Evolutionary conservation across 2,888 invertebrate species (phyloP), one percentile per base, ranked within the genome.

Genomic region (Ophion costatus): DNA sequence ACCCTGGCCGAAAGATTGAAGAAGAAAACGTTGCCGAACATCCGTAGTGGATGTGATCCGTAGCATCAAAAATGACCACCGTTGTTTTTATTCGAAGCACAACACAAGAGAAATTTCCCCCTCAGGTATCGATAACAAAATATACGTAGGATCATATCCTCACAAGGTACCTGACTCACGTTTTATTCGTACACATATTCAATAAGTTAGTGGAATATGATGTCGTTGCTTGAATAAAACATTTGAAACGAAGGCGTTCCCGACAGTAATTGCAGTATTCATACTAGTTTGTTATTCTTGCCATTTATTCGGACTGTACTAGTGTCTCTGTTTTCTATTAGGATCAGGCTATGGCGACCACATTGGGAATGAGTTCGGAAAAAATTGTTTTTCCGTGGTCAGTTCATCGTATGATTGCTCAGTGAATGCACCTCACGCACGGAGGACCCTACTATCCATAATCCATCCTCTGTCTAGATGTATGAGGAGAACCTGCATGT

Each of bases 281-380:
- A 80, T 66, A 17, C 33, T 51, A 51, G 64, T 73, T 83, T 64
- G 22, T 75, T 70, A 74, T 74, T 74, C 57, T 69, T 59, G 20
- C 56, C 45, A n/a, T 63, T 64, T 10, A 61, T 45, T 10, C 33
- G 22, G 6, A n/a, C 17, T 2, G 24, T 29, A 14, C 17, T 10
- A 22, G 29, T 22, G n/a, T 20, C 22, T 22, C 20, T 42, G 42
- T 74, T 42, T 73, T n/a, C 59, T 22, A 74, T 74, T 24, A 17
- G n/a, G 7, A 24, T 51, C 45, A 29, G 29, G 29, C 29, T 0
- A 29, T 29, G 17, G 22, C 45, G 24, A 2, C 17, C 22, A 22
- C 45, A 22, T 24, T 7, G 42, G 1, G 17, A 69, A 69, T 51
- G 11, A 67, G 67, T 10, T 67, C 22, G 45, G 2, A 10, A 22